Base-by-base conservation (phyloP, 2,797 vertebrate species). In the Bufotes viridis region DNA sequence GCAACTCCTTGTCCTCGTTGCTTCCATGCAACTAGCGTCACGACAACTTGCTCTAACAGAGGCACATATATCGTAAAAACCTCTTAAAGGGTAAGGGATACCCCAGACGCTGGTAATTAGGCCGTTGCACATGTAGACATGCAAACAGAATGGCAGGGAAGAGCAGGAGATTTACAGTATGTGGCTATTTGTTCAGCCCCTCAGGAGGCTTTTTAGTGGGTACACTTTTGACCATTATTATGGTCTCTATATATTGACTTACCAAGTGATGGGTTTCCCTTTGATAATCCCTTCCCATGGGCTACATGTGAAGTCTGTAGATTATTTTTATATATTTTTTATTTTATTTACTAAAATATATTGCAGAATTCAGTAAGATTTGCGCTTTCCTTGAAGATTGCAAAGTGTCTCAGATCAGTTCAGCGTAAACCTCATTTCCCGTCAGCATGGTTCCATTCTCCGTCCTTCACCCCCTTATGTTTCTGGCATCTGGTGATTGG, bases 401-500 rank as follows among this genome's bases (percentile, higher is more conserved):
- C 42, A 17, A 65, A 51, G 49, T 51, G 20, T n/a, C n/a, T n/a
- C n/a, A n/a, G n/a, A n/a, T n/a, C n/a, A n/a, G n/a, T n/a, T n/a
- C 29, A 22, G 2, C 24, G 2, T 63, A 63, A 5, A 67, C 67
- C 14, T 15, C 11, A 51, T 2, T 17, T 11, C 4, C 58, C 51
- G 4, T 80, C 34, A 42, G 17, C 9, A n/a, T n/a, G 22, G 26
- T 82, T 69, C 18, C 51, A 55, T 17, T 82, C 63, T 69, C 42
- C 22, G 55, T 49, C 67, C 70, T 18, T 84, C n/a, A 10, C 14
- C 49, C 34, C 22, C 72, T 76, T 20, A 24, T 58, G 22, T 72
- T 61, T 15, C 8, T 26, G 49, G 26, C 26, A 79, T 58, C n/a
- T 10, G 34, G 78, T 79, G 84, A 79, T 86, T 86, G 29, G 26